Evolutionary conservation across 2,888 invertebrate species (phyloP).

Genomic region (Nemoura dubitans): DNA sequence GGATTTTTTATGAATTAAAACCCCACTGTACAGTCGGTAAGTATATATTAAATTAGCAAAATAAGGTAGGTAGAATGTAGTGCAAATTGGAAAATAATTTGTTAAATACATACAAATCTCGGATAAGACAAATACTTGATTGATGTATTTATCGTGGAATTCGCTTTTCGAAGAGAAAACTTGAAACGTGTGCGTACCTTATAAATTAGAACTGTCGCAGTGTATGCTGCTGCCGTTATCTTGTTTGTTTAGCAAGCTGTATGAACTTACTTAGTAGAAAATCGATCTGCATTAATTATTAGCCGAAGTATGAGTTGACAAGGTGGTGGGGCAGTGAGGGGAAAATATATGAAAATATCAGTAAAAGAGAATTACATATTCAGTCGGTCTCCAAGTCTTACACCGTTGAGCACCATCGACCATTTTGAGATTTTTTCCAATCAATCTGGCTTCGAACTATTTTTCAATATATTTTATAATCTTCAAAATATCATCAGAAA

Average conservation of each 20-base stretch:
- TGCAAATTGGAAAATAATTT: too few species aligned
- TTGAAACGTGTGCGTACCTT: conserved; percentile 34
- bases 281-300: conserved; percentile 40
- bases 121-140: not conserved
- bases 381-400: not conserved
- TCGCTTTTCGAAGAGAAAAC: not conserved
- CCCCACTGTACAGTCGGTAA: not conserved
- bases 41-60: not conserved
- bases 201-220: conserved; percentile 36
- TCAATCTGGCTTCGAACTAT: not conserved
- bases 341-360: conserved; percentile 8
- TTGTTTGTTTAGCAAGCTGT: conserved; percentile 21
- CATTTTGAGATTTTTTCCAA: not conserved
- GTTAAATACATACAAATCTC: not conserved
- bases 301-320: conserved; percentile 19
- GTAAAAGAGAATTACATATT: conserved; percentile 25
- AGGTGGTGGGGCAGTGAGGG: conserved; percentile 27
- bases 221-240: not conserved
- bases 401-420: not conserved
- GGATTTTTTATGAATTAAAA: too few species aligned
- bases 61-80: not conserved
- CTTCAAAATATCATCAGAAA: not conserved
- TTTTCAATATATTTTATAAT: not conserved
- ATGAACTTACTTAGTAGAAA: conserved; percentile 7
- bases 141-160: not conserved